phyloP scores from a whole-genome alignment of 2,113 vertebrate genomes.

The Cardinalis cardinalis region DNA sequence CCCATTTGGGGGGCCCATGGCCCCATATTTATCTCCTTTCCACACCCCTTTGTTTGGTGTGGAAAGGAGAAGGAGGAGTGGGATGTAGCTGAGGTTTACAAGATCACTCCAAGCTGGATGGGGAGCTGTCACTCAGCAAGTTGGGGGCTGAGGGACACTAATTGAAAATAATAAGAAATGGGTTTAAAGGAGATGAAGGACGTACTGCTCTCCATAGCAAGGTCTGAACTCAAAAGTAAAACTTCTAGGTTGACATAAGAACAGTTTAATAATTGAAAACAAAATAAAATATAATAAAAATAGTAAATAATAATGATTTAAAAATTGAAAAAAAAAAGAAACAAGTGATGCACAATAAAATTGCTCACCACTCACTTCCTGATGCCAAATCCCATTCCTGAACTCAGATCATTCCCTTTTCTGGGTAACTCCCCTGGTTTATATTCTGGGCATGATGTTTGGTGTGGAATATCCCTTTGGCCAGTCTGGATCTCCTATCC shows the following conservation, averaged over 20 bases:
- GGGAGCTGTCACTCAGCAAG: background rate
- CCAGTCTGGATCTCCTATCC: background rate
- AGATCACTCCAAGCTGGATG: background rate
- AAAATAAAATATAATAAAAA: background rate
- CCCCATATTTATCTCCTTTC: background rate
- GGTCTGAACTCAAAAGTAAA: background rate
- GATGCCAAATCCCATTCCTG: background rate
- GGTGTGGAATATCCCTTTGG: background rate
- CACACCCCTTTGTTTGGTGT: background rate
- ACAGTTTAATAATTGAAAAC: background rate
- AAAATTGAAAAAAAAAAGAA: background rate
- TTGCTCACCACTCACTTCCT: background rate
- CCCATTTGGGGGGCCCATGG: too few relatives aligned
- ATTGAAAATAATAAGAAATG: background rate
- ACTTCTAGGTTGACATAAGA: background rate
- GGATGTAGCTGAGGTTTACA: background rate
- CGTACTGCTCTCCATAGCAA: background rate
- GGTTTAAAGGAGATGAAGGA: background rate
- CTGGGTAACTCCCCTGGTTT: background rate
- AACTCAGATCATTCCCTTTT: background rate
- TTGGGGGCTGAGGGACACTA: background rate
- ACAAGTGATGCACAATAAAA: background rate
- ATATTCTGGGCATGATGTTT: background rate
- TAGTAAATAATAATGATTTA: background rate
- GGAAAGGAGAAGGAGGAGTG: background rate